Base-by-base conservation (phyloP, 2,888 invertebrate genomes). In the Standfussiana lucernea region DNA sequence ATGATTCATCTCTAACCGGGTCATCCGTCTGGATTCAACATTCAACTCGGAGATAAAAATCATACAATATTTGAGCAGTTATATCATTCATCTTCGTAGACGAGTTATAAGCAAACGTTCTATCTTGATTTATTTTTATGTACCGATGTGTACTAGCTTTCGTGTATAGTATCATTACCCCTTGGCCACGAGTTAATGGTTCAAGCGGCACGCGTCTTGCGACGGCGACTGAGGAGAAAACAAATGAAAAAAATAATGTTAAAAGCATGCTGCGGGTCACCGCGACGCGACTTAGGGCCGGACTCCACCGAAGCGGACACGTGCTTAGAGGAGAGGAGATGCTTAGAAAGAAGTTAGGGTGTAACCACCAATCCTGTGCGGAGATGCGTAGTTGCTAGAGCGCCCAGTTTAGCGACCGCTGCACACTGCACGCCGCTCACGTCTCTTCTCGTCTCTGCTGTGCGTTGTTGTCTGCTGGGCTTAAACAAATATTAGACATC, bases 1-100 rank as follows among this genome's bases (percentile, higher is more conserved):
- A 66, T 84, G 73, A 84, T 47, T 84, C 84, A 80, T 73, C 59
- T 72, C 24, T 84, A 73, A 84, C 80, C 28, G 68, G 56, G 80
- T 79, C 47, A 50, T 56, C 11, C 40, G 28, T 61, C 59, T 73
- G 45, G 18, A 73, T 73, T 66, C 13, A 67, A 72, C 40, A 62
- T 73, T 69, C 13, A 62, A 72, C 35, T 66, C 73, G 13, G 7
- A 62, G 40, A 81, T 73, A 69, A 82, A 81, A 82, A 80, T 72
- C 65, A 24, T 61, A 80, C 37, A 84, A 79, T 72, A 84, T 81
- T 84, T 79, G 64, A 59, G 53, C 64, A 69, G 56, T 42, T 77
- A 68, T 40, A 81, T 72, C 80, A 84, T 69, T 84, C 68, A 84
- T 81, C 72, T 81, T 61, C 15, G n/a, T 59, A 24, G 24, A 42